These are phyloP conservation scores for Ryuthela nishihirai DNA, from an alignment of 2,888 invertebrate species.

Conservation along the genomic window DNA sequence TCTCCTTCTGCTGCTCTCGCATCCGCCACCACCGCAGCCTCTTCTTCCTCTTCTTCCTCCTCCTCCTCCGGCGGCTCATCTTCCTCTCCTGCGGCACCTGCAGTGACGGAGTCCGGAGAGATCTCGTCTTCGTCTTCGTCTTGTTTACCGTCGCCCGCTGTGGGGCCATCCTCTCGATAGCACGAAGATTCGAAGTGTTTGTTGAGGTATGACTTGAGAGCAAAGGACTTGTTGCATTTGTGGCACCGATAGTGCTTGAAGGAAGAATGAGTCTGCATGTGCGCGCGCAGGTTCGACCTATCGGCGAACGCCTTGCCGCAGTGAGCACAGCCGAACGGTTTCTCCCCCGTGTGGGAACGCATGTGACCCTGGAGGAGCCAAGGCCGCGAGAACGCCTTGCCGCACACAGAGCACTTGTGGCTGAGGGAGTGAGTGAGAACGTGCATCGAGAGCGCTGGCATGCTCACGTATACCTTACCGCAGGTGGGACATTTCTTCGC, in stretches of 20 bases:
- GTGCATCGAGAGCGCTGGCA: conserved; percentile 85
- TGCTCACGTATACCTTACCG: conserved; percentile 80
- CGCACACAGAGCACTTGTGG: conserved; percentile 78
- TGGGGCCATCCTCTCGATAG: conserved; percentile 22
- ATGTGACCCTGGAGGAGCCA: conserved; percentile 88
- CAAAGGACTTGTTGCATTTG: conserved; percentile 83
- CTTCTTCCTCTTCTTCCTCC: conserved; percentile 3
- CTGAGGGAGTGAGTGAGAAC: conserved; percentile 76
- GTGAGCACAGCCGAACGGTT: conserved; percentile 85
- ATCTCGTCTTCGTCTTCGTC: conserved; percentile 5
- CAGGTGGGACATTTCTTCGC: conserved; percentile 78
- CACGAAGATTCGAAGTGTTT: conserved; percentile 71
- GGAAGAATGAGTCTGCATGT: conserved; percentile 89
- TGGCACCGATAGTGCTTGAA: conserved; percentile 84
- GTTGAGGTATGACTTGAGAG: conserved; percentile 88
- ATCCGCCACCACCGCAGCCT: not conserved
- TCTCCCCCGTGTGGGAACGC: conserved; percentile 83
- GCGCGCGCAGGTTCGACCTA: conserved; percentile 84
- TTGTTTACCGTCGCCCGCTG: too few species aligned
- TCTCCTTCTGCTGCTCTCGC: too few species aligned
- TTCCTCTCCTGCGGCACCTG: too few species aligned
- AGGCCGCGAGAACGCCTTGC: conserved; percentile 81
- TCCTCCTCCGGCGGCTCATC: conserved; percentile 11
- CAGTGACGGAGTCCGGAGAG: not conserved
- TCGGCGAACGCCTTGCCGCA: conserved; percentile 94